Conservation (phyloP, 1,140 invertebrate genomes). For the Hermatobates lingyangjiaoensis region DNA sequence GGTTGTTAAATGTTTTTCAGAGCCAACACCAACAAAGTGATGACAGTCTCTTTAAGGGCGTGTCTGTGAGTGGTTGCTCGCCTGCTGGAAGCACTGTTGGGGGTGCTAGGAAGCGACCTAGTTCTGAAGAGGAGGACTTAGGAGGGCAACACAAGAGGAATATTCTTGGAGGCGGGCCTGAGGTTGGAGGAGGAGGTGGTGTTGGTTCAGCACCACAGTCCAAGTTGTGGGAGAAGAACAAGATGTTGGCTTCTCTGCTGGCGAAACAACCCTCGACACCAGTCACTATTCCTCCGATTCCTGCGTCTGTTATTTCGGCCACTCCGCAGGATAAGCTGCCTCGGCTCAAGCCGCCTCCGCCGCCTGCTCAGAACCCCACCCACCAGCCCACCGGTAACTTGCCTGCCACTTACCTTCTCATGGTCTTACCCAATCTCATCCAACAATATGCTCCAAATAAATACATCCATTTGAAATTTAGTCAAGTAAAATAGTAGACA, state of each 20-base stretch:
- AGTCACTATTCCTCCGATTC: slow-evolving; percentile 41
- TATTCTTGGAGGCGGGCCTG: not conserved
- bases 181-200: not conserved
- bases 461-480: too few species aligned
- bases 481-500: too few species aligned
- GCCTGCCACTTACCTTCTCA: not conserved
- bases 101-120: slow-evolving; percentile 29
- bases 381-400: too few species aligned
- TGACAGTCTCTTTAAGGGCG: slow-evolving; percentile 34
- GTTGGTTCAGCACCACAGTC: slow-evolving; percentile 23
- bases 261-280: slow-evolving; percentile 56
- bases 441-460: too few species aligned
- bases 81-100: not conserved
- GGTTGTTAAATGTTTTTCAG: too few species aligned
- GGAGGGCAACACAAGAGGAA: not conserved
- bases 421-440: too few species aligned
- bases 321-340: slow-evolving; percentile 41
- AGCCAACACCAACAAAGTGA: slow-evolving; percentile 15
- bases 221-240: slow-evolving; percentile 61
- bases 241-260: slow-evolving; percentile 65
- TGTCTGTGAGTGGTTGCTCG: slow-evolving; percentile 31
- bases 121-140: slow-evolving; percentile 4
- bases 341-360: slow-evolving; percentile 21
- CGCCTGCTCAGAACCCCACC: not conserved
- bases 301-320: slow-evolving; percentile 40